phyloP scores from a whole-genome alignment of 2,888 invertebrate genomes.

The Tetranychus truncatus region DNA sequence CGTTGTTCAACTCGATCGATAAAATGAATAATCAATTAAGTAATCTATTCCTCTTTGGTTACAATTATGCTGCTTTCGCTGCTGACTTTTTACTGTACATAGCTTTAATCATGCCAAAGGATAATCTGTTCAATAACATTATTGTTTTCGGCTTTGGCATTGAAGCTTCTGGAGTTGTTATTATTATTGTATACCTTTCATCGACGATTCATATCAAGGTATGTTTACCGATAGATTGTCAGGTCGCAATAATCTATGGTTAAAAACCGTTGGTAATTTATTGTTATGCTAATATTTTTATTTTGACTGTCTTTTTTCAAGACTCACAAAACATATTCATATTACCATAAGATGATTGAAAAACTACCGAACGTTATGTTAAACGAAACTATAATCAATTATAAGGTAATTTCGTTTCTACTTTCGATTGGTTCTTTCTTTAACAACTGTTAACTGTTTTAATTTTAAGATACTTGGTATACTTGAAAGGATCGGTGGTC shows the following conservation, averaged over 20 bases:
- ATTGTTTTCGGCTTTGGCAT: not conserved
- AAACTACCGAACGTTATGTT: no score
- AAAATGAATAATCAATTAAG: not conserved
- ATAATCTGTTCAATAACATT: not conserved
- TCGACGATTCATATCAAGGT: not conserved
- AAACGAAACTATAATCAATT: no score
- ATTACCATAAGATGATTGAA: no score
- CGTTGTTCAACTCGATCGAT: not conserved
- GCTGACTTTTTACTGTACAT: not conserved
- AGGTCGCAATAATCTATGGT: not conserved
- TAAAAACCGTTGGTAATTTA: no score
- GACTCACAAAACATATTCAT: no score
- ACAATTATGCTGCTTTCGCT: not conserved
- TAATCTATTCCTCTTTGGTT: not conserved
- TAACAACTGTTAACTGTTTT: not conserved
- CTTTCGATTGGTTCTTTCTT: not conserved
- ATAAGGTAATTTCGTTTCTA: no score
- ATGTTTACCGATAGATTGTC: not conserved
- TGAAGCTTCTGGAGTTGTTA: not conserved
- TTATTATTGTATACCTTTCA: not conserved
- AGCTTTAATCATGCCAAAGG: not conserved
- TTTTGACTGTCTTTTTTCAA: no score
- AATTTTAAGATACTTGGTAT: not conserved
- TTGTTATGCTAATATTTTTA: no score
- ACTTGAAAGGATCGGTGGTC: not conserved